Evolutionary conservation across 2,797 vertebrate species (phyloP).

Genomic region (Schizopygopsis pylzovi): DNA sequence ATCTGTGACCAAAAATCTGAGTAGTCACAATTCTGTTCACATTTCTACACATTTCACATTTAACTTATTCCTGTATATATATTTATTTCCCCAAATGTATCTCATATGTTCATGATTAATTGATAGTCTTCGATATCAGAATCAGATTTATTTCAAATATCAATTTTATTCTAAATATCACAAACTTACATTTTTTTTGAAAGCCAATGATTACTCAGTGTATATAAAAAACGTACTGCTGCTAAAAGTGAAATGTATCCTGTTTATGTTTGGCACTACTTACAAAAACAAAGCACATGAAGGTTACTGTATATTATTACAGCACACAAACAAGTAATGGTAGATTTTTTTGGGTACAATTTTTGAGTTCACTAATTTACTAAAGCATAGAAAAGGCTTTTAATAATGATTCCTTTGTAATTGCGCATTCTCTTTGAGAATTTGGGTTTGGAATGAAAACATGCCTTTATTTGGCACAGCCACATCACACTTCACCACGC

Average conservation of each 20-base stretch:
- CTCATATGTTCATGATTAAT: background rate
- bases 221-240: too few relatives aligned
- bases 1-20: constrained; percentile 83
- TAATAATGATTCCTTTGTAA: background rate
- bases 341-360: background rate
- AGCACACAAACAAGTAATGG: background rate
- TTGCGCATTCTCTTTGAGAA: background rate
- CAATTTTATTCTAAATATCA: background rate
- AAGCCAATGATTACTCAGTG: background rate
- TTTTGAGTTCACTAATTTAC: background rate
- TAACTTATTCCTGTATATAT: background rate
- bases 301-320: background rate
- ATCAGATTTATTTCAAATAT: background rate
- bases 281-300: constrained; percentile 2
- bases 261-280: constrained; percentile 15
- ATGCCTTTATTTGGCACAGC: constrained; percentile 1
- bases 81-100: background rate
- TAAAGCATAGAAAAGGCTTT: background rate
- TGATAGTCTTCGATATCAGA: background rate
- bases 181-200: background rate
- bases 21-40: constrained; percentile 51
- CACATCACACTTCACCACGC: constrained; percentile 67
- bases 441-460: background rate
- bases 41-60: background rate
- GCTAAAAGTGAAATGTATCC: background rate